Conservation (phyloP, 2,888 invertebrate species). For the Zelleria hepariella region DNA sequence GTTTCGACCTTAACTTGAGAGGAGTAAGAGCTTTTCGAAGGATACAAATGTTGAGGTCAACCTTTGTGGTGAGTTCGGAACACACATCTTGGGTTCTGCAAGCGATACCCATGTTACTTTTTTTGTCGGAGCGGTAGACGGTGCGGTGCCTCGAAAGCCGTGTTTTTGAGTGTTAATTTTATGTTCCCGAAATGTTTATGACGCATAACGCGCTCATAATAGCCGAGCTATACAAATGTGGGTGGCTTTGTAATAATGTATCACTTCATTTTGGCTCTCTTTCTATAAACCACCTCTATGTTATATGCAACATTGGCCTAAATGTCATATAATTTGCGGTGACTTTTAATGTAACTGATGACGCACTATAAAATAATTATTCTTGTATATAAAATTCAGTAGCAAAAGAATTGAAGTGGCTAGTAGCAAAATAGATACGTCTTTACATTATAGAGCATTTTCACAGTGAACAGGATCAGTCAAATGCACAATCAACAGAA, state of each 20-base stretch:
- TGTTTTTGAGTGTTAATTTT: slow-evolving; percentile 71
- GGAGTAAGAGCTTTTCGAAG: slow-evolving; percentile 13
- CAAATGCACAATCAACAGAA: slow-evolving; percentile 49
- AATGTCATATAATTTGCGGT: not conserved
- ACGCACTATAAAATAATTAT: not conserved
- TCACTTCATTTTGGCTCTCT: slow-evolving; percentile 52
- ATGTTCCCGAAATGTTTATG: slow-evolving; percentile 72
- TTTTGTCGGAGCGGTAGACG: slow-evolving; percentile 64
- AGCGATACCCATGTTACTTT: slow-evolving; percentile 62
- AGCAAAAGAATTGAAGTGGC: slow-evolving; percentile 17
- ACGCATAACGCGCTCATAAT: slow-evolving; percentile 68
- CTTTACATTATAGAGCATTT: slow-evolving; percentile 15
- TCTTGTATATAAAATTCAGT: not conserved
- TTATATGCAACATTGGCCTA: slow-evolving; percentile 1
- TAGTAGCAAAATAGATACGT: slow-evolving; percentile 5
- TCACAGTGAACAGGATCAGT: slow-evolving; percentile 44
- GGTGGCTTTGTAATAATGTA: slow-evolving; percentile 61
- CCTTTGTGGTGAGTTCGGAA: slow-evolving; percentile 33
- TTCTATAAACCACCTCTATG: slow-evolving; percentile 10
- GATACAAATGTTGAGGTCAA: slow-evolving; percentile 12
- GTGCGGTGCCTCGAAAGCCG: slow-evolving; percentile 66
- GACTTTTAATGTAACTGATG: too few species aligned
- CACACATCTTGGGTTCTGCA: slow-evolving; percentile 47
- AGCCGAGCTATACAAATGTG: slow-evolving; percentile 66
- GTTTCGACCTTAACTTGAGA: slow-evolving; percentile 24